Conservation (phyloP, 2,888 invertebrate genomes). For the Ornithoptera alexandrae region DNA sequence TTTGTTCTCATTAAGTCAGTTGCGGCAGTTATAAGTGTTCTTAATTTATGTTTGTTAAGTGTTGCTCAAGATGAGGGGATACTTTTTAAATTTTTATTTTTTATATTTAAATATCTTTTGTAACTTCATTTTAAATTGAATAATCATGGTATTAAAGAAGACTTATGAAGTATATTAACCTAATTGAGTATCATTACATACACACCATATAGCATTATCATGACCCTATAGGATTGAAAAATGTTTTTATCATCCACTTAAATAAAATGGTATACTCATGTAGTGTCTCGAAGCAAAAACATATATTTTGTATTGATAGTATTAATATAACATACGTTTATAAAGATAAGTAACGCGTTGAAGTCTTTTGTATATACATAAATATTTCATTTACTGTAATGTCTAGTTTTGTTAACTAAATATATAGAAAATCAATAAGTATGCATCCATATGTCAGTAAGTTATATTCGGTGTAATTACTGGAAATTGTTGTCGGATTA, state of each 20-base stretch:
- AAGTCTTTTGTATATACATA: constrained; percentile 22
- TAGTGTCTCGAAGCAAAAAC: neutral
- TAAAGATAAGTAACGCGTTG: constrained; percentile 14
- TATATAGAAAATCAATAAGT: constrained; percentile 15
- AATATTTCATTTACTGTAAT: neutral
- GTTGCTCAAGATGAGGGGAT: constrained; percentile 12
- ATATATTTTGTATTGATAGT: neutral
- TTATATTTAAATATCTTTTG: neutral
- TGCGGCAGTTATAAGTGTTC: constrained; percentile 8
- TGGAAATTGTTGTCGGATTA: constrained; percentile 21
- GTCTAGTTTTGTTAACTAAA: neutral
- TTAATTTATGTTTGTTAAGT: constrained; percentile 20
- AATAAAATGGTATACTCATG: too few relatives aligned
- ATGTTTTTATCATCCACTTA: too few relatives aligned
- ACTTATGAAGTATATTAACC: too few relatives aligned
- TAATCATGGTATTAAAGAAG: too few relatives aligned
- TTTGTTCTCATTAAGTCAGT: constrained; percentile 27
- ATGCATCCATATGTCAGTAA: constrained; percentile 7
- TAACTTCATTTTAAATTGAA: too few relatives aligned
- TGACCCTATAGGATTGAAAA: too few relatives aligned
- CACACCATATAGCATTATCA: too few relatives aligned
- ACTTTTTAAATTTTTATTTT: neutral
- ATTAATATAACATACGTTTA: neutral
- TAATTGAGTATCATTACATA: too few relatives aligned
- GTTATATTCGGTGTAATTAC: constrained; percentile 16